Conservation (phyloP, 2,113 vertebrate species). For the Rhadina sibilatrix region DNA sequence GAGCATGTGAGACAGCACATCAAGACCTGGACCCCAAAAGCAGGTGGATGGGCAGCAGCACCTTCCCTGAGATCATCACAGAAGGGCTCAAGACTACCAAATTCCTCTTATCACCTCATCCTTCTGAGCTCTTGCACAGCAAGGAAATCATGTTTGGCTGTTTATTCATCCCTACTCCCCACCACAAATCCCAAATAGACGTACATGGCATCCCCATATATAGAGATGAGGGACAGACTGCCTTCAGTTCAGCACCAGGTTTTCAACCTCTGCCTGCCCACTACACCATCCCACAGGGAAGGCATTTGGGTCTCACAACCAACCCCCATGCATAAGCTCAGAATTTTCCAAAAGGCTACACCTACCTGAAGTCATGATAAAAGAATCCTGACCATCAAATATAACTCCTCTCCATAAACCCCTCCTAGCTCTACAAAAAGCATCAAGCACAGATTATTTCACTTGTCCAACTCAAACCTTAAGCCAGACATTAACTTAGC, state of each 20-base stretch:
- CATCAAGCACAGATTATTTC: not conserved
- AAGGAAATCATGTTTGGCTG: not conserved
- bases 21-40: not conserved
- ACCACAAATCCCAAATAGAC: not conserved
- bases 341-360: not conserved
- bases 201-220: not conserved
- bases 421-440: not conserved
- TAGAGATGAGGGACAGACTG: not conserved
- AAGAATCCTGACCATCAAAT: not conserved
- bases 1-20: not conserved
- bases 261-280: not conserved
- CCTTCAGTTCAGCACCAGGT: not conserved
- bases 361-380: not conserved
- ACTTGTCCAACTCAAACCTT: not conserved
- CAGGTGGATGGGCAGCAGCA: not conserved
- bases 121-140: not conserved
- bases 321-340: not conserved
- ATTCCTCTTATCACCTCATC: not conserved
- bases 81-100: not conserved
- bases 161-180: not conserved
- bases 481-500: not conserved
- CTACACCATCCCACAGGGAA: not conserved
- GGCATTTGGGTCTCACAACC: not conserved
- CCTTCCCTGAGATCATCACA: not conserved
- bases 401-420: not conserved